phyloP scores from a whole-genome alignment of 2,888 invertebrate genomes.

The Smittia sp. region DNA sequence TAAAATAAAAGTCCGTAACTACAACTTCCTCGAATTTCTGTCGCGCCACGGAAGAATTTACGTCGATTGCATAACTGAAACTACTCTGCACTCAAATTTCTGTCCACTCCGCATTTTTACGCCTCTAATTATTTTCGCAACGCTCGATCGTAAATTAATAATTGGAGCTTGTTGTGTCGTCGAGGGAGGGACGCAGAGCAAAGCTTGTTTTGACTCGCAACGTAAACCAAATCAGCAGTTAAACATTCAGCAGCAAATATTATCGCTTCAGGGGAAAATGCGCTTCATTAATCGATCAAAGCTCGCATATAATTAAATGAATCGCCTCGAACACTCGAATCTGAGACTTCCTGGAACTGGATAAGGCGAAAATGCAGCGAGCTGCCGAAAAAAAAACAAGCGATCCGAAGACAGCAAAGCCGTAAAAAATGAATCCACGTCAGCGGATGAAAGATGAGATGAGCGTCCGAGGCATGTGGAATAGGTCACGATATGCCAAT shows the following conservation, averaged over 20 bases:
- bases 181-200: background rate
- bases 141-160: background rate
- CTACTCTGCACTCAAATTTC: background rate
- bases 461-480: constrained; percentile 18
- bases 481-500: constrained; percentile 41
- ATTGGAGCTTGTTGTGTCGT: constrained; percentile 13
- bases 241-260: too few species aligned
- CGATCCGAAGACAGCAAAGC: background rate
- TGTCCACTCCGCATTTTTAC: background rate
- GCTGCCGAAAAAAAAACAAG: background rate
- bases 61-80: background rate
- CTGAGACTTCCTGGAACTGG: constrained; percentile 29
- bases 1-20: too few species aligned
- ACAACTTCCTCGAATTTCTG: too few species aligned
- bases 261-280: too few species aligned
- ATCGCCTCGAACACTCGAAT: background rate
- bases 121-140: background rate
- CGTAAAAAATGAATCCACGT: background rate
- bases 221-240: background rate
- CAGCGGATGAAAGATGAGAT: constrained; percentile 21
- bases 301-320: background rate
- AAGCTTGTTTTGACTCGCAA: background rate
- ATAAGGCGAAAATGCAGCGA: background rate
- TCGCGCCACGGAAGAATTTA: background rate
- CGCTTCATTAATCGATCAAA: background rate